Conservation (phyloP, 2,113 vertebrate species). For the Crotalus horridus region DNA sequence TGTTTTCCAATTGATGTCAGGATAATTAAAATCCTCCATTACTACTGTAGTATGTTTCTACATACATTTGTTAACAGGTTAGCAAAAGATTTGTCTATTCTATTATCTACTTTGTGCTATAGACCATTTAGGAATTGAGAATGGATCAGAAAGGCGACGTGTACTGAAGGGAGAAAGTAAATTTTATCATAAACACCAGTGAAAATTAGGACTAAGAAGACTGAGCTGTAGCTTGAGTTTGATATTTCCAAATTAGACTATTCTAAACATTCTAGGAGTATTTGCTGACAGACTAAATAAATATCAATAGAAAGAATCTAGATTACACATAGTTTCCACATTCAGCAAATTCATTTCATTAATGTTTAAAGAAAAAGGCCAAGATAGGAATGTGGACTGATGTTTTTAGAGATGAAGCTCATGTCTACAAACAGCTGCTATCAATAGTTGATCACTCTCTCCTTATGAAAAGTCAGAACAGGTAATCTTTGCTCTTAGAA, state of each 20-base stretch:
- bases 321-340: not conserved
- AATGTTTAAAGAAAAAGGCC: slow-evolving; percentile 18
- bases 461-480: not conserved
- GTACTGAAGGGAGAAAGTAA: not conserved
- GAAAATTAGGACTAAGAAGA: not conserved
- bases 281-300: not conserved
- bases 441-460: not conserved
- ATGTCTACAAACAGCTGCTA: not conserved
- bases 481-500: not conserved
- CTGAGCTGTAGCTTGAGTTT: not conserved
- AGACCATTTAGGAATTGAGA: not conserved
- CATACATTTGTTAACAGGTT: no score
- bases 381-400: not conserved
- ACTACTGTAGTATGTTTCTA: not conserved
- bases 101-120: not conserved
- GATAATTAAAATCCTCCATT: not conserved
- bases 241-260: not conserved
- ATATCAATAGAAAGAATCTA: not conserved
- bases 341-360: slow-evolving; percentile 19
- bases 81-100: not conserved
- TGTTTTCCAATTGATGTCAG: no score
- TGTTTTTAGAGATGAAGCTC: not conserved
- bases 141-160: not conserved
- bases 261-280: not conserved
- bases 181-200: not conserved